Base-by-base conservation (phyloP, 2,113 vertebrate species). In the Acrocephalus arundinaceus region DNA sequence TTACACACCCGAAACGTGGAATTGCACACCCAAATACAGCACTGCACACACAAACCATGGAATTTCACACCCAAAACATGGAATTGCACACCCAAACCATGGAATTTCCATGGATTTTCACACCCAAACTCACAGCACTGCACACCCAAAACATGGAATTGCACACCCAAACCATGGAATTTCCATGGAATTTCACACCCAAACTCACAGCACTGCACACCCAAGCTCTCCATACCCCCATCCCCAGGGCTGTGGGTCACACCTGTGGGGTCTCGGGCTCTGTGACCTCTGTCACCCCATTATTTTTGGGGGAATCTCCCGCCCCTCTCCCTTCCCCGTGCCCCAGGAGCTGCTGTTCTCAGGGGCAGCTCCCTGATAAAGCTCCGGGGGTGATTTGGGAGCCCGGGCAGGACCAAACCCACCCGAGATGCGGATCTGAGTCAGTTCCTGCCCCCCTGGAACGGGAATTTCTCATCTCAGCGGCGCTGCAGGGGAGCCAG, bases 401-500 rank as follows among this genome's bases (percentile, higher is more conserved):
- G 37, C 37, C 37, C 11, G 37, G 37, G 37, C 37, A 39, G 37
- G 37, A 11, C 37, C 37, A 39, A 39, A 39, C 37, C 37, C 37
- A 39, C 37, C 37, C 37, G 37, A 39, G 37, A 11, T 39, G 37
- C 9, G 37, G 37, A 39, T 39, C 37, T 39, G 96, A 95, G 92
- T 97, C 96, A 94, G 90, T 96, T 96, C 92, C 83, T 48, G 87
- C 51, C 46, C 80, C 58, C 71, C 48, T 89, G 91, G 72, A 92
- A 67, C 89, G 91, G 93, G 93, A 94, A 95, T 89, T 77, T 22
- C 5, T 70, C n/a, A 28, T 61, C n/a, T 94, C 80, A 46, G 85
- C 10, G 2, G 93, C 94, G 86, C 96, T 54, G 84, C 95, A 89
- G 96, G 96, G 94, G 95, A 94, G 89, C 84, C 93, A 74, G 16